Percentiles rank a stretch among this genome's conserved stretches.
Evolutionary conservation across 2,797 vertebrate genomes (phyloP).

Genomic region (Cuculus canorus): DNA sequence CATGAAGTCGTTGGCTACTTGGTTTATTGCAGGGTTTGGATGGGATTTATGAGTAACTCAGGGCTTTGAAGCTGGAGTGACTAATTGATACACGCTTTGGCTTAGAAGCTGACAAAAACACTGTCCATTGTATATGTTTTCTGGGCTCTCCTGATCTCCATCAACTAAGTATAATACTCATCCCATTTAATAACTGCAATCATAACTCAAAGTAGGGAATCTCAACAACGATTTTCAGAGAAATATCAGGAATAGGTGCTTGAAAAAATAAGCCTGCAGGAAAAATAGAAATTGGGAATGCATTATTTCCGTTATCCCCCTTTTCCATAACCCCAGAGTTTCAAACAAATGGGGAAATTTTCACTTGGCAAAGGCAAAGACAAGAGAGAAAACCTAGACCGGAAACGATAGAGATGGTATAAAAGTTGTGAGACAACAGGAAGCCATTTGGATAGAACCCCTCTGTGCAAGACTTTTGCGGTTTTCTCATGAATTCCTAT

Average conservation of each 20-base stretch:
- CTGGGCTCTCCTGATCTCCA: background rate
- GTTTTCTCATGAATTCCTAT: background rate
- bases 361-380: background rate
- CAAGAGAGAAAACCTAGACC: background rate
- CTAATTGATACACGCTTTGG: background rate
- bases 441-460: accelerated
- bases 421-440: background rate
- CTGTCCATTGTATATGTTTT: background rate
- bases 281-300: background rate
- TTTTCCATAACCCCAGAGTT: background rate
- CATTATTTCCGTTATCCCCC: background rate
- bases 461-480: background rate
- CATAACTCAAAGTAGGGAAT: background rate
- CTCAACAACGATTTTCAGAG: background rate
- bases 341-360: background rate
- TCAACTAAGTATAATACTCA: background rate
- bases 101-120: background rate
- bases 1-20: background rate
- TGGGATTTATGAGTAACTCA: background rate
- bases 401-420: background rate
- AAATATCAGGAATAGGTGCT: background rate
- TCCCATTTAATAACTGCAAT: background rate
- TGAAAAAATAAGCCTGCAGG: background rate
- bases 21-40: background rate
- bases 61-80: background rate